These are phyloP conservation scores for Drosophila greeni DNA, from an alignment of 2,888 invertebrate genomes.

Conservation along the genomic window DNA sequence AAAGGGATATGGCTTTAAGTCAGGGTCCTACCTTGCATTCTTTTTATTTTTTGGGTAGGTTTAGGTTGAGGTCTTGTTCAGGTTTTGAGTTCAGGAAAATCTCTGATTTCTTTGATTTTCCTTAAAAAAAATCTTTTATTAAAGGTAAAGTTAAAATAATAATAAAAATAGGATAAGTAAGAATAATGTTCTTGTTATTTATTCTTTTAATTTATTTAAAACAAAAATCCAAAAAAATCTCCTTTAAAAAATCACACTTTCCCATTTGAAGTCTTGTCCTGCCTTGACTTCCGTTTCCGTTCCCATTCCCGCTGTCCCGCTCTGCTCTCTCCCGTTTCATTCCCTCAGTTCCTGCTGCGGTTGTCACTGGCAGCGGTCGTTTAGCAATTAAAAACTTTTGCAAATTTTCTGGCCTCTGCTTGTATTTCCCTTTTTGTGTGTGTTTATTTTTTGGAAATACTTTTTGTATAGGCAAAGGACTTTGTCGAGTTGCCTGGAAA, in stretches of 20 bases:
- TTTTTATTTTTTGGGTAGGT: neutral
- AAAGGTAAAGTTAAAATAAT: neutral
- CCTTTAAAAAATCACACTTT: neutral
- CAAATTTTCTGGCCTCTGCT: slow-evolving; percentile 45
- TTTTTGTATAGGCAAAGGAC: slow-evolving; percentile 28
- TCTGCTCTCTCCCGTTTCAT: neutral
- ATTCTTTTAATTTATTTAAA: neutral
- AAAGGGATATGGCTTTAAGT: slow-evolving; percentile 24
- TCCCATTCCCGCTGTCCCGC: neutral
- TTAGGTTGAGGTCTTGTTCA: neutral
- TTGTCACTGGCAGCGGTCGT: slow-evolving; percentile 71
- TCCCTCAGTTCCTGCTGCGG: slow-evolving; percentile 28
- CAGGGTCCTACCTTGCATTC: neutral
- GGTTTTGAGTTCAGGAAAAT: neutral
- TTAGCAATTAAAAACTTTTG: slow-evolving; percentile 71
- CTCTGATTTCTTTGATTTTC: no score
- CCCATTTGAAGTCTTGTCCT: neutral
- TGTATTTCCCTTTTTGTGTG: slow-evolving; percentile 11
- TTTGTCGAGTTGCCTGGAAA: slow-evolving; percentile 30
- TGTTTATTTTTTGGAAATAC: slow-evolving; percentile 16
- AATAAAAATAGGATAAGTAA: neutral
- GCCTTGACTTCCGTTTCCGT: slow-evolving; percentile 5
- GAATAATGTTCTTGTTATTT: no score
- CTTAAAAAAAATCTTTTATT: neutral
- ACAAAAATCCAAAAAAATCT: neutral